A percentile compares a stretch with the other conserved stretches of the same genome.
phyloP scores from a whole-genome alignment of 2,113 vertebrate species.

The Corydoras maculifer region DNA sequence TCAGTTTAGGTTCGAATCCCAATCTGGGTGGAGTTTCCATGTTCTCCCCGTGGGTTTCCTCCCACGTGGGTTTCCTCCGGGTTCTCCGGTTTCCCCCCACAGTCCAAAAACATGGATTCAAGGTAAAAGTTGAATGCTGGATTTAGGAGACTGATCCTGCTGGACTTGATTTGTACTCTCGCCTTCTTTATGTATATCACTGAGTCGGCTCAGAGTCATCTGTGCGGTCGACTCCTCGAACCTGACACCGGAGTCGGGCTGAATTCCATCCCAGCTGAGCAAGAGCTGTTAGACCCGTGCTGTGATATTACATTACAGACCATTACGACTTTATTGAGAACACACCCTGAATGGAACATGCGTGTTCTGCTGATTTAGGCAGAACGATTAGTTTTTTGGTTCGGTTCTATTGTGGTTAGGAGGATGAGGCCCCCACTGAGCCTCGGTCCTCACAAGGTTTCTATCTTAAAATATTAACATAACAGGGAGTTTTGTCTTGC shows the following conservation, averaged over 20 bases:
- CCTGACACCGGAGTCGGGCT: constrained; percentile 3
- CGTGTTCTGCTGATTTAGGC: background rate
- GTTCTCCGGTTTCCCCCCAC: too few species aligned
- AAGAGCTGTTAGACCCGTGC: constrained; percentile 14
- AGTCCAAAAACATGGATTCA: too few species aligned
- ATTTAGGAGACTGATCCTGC: too few species aligned
- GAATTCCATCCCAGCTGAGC: constrained; percentile 6
- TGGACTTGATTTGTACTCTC: background rate
- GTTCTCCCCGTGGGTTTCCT: too few species aligned
- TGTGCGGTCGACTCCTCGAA: background rate
- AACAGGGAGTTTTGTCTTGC: too few species aligned
- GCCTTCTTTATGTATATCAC: background rate
- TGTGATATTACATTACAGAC: constrained; percentile 34
- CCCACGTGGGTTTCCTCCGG: too few species aligned
- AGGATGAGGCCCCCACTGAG: too few species aligned
- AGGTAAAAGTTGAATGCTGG: too few species aligned
- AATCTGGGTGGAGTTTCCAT: too few species aligned
- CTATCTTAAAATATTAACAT: too few species aligned
- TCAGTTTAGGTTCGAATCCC: too few species aligned
- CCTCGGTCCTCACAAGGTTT: too few species aligned
- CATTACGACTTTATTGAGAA: background rate
- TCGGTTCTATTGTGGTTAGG: background rate
- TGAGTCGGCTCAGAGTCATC: background rate
- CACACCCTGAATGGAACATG: background rate
- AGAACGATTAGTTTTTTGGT: background rate